phyloP scores from a whole-genome alignment of 2,888 invertebrate genomes.

The Phragmatobia fuliginosa region DNA sequence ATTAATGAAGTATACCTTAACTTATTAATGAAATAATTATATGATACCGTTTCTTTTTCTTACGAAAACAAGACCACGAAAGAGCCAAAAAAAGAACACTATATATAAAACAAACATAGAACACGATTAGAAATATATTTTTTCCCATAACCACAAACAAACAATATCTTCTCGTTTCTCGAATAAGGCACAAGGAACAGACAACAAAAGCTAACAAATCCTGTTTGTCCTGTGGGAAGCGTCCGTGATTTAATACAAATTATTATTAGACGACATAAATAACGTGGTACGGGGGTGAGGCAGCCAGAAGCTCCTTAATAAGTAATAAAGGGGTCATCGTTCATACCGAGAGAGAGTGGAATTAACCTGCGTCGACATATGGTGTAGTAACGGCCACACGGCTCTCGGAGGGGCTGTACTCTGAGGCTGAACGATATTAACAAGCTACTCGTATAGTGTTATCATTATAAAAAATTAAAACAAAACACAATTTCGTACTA shows the following conservation, averaged over 20 bases:
- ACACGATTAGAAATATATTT: constrained; percentile 60
- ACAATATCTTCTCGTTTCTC: constrained; percentile 69
- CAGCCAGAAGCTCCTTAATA: constrained; percentile 81
- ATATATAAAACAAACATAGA: constrained; percentile 41
- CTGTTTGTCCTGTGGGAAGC: constrained; percentile 82
- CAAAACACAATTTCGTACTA: background rate
- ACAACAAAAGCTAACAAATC: constrained; percentile 85
- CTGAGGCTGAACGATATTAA: constrained; percentile 24
- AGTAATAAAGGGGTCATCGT: constrained; percentile 86
- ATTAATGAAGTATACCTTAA: background rate
- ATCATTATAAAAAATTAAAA: background rate
- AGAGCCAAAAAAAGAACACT: constrained; percentile 5
- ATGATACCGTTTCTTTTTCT: background rate
- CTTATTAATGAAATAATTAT: background rate
- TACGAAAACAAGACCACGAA: background rate
- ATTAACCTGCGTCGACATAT: constrained; percentile 78
- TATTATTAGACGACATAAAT: constrained; percentile 87
- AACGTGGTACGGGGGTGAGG: constrained; percentile 76
- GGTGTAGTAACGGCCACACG: constrained; percentile 60
- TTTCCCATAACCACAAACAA: constrained; percentile 66
- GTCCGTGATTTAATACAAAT: constrained; percentile 86
- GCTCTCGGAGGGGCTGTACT: constrained; percentile 38
- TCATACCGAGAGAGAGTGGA: constrained; percentile 71
- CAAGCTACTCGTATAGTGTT: background rate
- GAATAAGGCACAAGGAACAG: constrained; percentile 63